Conservation (phyloP, 2,888 invertebrate genomes). For the Callimorpha dominula region DNA sequence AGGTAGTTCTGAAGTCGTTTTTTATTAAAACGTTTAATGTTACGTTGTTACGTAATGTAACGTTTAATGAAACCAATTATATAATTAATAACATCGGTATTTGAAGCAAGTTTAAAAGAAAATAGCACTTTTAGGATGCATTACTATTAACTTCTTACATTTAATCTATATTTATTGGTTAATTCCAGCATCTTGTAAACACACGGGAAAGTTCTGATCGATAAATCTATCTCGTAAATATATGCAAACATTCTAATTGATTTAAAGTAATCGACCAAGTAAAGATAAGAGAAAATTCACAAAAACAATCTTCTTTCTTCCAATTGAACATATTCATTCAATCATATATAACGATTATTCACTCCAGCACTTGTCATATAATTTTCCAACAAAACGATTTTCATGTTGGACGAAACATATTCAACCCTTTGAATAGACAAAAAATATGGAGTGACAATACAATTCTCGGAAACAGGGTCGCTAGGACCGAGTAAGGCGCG, state of each 20-base stretch:
- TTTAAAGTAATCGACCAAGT: background rate
- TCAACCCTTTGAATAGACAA: constrained; percentile 52
- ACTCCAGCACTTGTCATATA: constrained; percentile 34
- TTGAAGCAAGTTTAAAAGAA: too few species aligned
- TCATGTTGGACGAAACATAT: constrained; percentile 52
- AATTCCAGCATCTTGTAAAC: too few species aligned
- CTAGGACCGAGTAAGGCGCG: constrained; percentile 26
- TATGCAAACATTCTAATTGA: background rate
- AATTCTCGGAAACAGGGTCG: constrained; percentile 51
- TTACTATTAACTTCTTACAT: too few species aligned
- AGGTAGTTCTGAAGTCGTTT: too few species aligned
- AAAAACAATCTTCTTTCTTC: constrained; percentile 17
- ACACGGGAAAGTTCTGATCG: background rate
- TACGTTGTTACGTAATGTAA: too few species aligned
- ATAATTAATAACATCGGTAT: too few species aligned
- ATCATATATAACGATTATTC: constrained; percentile 47
- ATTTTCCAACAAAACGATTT: constrained; percentile 49
- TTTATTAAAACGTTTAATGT: too few species aligned
- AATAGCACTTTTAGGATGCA: too few species aligned
- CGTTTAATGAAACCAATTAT: too few species aligned
- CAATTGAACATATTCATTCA: constrained; percentile 23
- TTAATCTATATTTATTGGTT: too few species aligned
- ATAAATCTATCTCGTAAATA: background rate
- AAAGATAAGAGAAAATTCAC: constrained; percentile 1
- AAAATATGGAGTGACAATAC: constrained; percentile 57